Evolutionary conservation across 2,888 invertebrate species (phyloP), one percentile per base, ranked within the genome.

Genomic region (Ditylenchus weischeri): DNA sequence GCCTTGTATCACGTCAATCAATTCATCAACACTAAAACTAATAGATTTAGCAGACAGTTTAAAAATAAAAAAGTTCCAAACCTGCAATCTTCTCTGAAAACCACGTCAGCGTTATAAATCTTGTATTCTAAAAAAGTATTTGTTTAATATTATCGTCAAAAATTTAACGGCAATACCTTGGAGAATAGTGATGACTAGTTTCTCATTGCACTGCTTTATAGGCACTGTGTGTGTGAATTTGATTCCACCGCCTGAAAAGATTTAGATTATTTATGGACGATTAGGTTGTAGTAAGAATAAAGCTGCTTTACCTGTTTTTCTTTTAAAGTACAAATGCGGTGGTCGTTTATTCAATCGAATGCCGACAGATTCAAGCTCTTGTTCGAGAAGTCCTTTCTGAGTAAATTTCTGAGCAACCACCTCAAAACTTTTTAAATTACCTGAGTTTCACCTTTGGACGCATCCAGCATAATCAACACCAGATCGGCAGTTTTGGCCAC

Each of bases 391-490:
- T 6, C 65, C 60, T 48, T 67, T 70, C 74, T 78, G 48, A 48
- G 5, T 29, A 78, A 62, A 21, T 18, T n/a, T 15, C 13, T 43
- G n/a, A 13, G 58, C 15, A 21, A 48, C 48, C 8, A 43, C 3
- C 11, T 43, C 43, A 43, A 43, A 43, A 43, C 15, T 6, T 43
- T 13, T 3, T 43, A 7, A 89, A 70, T 92, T 85, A 69, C 71
- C 84, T 98, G 98, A 54, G 93, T 91, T 83, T 95, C 94, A 65
- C 93, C 93, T 85, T 99, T 99, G 0, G 94, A 93, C 0, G 98
- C 96, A 84, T 99, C 98, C 84, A 98, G 85, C 96, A 98, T 98
- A 91, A 99, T 98, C 36, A 99, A 87, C 49, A 98, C 93, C 77
- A 98, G 86, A 86, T 98, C 98, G 0, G 96, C 93, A 5, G 98